These are phyloP conservation scores for Junonia oenone DNA, from an alignment of 2,888 invertebrate genomes.

Conservation along the genomic window DNA sequence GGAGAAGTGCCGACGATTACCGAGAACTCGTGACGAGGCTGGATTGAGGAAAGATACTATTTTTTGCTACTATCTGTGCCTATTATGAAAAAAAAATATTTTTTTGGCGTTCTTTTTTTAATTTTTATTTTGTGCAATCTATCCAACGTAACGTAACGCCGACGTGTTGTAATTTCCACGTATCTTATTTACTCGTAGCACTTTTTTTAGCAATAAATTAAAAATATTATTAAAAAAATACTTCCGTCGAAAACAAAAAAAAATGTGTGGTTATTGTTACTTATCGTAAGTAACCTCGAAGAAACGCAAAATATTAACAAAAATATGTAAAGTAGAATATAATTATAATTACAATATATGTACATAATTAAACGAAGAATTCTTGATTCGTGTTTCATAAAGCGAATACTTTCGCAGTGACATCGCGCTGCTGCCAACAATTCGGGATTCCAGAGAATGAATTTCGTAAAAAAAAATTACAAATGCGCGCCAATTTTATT, in stretches of 20 bases:
- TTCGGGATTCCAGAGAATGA: conserved; percentile 28
- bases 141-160: no score
- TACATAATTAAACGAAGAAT: conserved; percentile 5
- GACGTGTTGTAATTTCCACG: no score
- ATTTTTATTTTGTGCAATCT: no score
- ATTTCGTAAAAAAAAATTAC: conserved; percentile 4
- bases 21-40: conserved; percentile 5
- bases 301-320: no score
- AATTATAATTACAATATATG: not conserved
- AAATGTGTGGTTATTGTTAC: no score
- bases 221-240: no score
- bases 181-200: no score
- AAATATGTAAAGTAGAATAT: not conserved
- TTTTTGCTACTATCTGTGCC: not conserved
- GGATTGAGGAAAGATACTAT: not conserved
- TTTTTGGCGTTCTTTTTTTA: no score
- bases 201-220: no score
- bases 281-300: no score
- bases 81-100: not conserved
- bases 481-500: not conserved
- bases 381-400: conserved; percentile 8
- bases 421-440: conserved; percentile 38
- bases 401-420: conserved; percentile 1
- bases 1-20: conserved; percentile 15
- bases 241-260: not conserved